Evolutionary conservation across 2,113 vertebrate species (phyloP).

Genomic region (Vireo altiloquus): DNA sequence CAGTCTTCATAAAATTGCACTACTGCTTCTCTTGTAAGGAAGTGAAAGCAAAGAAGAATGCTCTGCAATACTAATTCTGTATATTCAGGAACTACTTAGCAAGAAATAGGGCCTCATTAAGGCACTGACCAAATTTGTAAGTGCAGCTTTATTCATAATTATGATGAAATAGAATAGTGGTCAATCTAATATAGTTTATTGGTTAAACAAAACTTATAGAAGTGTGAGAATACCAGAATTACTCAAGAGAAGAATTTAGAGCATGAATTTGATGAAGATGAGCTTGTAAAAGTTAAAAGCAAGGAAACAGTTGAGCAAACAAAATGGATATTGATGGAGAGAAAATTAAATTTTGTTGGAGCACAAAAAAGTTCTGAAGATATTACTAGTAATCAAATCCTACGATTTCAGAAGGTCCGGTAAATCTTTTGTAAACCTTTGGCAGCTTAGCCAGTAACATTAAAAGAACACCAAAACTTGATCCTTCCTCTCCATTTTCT

Average conservation of each 20-base stretch:
- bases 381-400: not conserved
- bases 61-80: not conserved
- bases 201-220: not conserved
- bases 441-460: not conserved
- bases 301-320: not conserved
- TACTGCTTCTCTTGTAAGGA: not conserved
- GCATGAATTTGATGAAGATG: not conserved
- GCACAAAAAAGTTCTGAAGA: not conserved
- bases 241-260: not conserved
- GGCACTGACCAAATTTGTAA: not conserved
- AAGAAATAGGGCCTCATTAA: not conserved
- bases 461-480: not conserved
- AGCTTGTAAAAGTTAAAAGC: not conserved
- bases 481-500: not conserved
- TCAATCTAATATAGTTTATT: not conserved
- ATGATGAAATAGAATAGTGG: not conserved
- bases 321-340: not conserved
- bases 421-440: not conserved
- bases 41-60: not conserved
- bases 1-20: not conserved
- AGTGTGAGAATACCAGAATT: not conserved
- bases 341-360: not conserved
- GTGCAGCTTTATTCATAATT: not conserved
- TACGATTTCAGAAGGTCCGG: not conserved
- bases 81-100: constrained; percentile 1